Conservation (phyloP, 2,888 invertebrate genomes). For the Ophioninae sp. region DNA sequence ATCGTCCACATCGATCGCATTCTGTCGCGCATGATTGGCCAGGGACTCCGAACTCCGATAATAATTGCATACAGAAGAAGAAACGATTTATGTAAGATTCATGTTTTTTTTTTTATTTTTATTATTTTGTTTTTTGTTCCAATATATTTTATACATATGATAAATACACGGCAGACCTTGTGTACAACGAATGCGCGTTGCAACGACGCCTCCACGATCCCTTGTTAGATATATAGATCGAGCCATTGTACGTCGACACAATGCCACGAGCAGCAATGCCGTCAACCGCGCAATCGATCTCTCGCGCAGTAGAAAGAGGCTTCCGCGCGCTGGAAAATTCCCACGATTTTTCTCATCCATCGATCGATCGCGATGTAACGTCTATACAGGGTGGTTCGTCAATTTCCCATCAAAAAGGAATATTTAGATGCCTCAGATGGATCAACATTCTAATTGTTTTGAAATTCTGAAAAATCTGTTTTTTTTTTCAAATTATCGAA, state of each 20-base stretch:
- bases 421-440: background rate
- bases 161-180: conserved; percentile 40
- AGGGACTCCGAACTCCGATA: conserved; percentile 43
- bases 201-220: conserved; percentile 24
- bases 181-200: conserved; percentile 29
- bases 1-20: conserved; percentile 41
- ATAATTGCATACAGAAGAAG: conserved; percentile 65
- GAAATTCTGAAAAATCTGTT: too few species aligned
- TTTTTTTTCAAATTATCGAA: too few species aligned
- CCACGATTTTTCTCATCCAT: conserved; percentile 63
- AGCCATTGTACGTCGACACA: conserved; percentile 28
- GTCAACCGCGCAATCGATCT: conserved; percentile 31
- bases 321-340: conserved; percentile 62
- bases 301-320: conserved; percentile 16
- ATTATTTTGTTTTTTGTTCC: background rate
- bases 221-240: conserved; percentile 31
- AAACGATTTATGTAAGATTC: conserved; percentile 66
- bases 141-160: background rate
- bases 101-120: conserved; percentile 28
- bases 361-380: conserved; percentile 36
- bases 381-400: background rate
- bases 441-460: background rate
- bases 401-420: background rate
- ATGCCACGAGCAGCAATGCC: conserved; percentile 20
- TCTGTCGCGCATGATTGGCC: conserved; percentile 40